Evolutionary conservation across 2,113 vertebrate genomes (phyloP), one percentile per base, ranked within the genome.

Genomic region (Fregata magnificens): DNA sequence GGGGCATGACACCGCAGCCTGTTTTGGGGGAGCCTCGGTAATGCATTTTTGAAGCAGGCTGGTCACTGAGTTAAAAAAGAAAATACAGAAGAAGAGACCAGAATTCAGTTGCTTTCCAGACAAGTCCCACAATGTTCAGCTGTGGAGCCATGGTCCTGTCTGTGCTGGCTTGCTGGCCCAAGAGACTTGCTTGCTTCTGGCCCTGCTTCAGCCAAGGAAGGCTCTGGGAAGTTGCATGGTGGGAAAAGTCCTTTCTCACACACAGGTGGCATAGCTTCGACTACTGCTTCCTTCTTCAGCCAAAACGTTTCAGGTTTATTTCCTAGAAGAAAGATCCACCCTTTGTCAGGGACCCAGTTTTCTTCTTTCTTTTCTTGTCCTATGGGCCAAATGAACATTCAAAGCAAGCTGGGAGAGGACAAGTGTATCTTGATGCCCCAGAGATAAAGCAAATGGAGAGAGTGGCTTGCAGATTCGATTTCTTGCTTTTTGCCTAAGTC

Each of bases 181-280:
- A 74, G n/a, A 53, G 12, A 14, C 40, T 80, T 31, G 25, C 40
- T 52, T 0, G 0, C 34, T 79, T 56, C 61, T 80, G 40, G 49
- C 58, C 44, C 55, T 83, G 49, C 32, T 91, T 79, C 82, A 67
- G 38, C 45, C 56, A 25, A 44, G 38, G 25, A 62, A 58, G 21
- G 22, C 11, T 84, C 63, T 50, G 65, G 50, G 26, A 58, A 53
- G 9, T 31, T 49, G 11, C 0, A 0, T 24, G 52, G 16, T 47
- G 34, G 72, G 76, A 76, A 82, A 45, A 17, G 8, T 13, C n/a
- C 25, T 91, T 66, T 78, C 28, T 4, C 47, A 38, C 29, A 17
- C 34, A 78, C 20, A 7, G 47, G 3, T 83, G 72, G 55, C 70
- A 62, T 11, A 42, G 74, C 28, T 90, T 88, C 69, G 66, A 25